phyloP scores from a whole-genome alignment of 2,113 vertebrate species.

The Vimba vimba region DNA sequence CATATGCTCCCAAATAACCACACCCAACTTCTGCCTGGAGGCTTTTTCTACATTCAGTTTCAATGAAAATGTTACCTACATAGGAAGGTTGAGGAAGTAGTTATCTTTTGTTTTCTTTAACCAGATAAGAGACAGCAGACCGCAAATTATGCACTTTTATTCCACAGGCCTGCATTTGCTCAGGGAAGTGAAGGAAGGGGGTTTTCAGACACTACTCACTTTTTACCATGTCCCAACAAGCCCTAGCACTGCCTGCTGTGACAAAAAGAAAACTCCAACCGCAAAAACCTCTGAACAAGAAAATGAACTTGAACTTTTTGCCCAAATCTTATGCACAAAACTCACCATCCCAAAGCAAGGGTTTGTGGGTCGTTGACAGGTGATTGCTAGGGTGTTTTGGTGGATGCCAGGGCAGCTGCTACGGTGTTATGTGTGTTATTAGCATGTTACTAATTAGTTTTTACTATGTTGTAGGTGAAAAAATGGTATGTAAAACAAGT shows the following conservation, averaged over 20 bases:
- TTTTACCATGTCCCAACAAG: not conserved
- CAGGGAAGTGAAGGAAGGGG: constrained; percentile 13
- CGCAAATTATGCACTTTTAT: not conserved
- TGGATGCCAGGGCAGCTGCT: not conserved
- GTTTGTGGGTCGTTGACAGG: not conserved
- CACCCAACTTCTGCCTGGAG: constrained; percentile 13
- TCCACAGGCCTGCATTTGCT: constrained; percentile 16
- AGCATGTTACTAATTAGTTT: not conserved
- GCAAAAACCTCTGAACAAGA: not conserved
- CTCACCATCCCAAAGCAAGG: not conserved
- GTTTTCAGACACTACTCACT: constrained; percentile 18
- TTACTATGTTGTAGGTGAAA: not conserved
- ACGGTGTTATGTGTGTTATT: not conserved
- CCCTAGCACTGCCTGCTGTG: not conserved
- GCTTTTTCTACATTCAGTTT: constrained; percentile 9
- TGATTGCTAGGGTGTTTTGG: not conserved
- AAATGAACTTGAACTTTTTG: not conserved
- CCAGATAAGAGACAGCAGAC: not conserved
- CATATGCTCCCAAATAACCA: constrained; percentile 7
- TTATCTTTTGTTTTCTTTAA: not conserved
- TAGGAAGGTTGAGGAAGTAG: not conserved
- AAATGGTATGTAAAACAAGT: not conserved
- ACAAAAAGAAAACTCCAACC: not conserved
- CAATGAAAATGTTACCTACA: not conserved
- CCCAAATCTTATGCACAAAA: not conserved